These are phyloP conservation scores for Cacoxenus indagator DNA, from an alignment of 2,888 invertebrate genomes.

Conservation along the genomic window DNA sequence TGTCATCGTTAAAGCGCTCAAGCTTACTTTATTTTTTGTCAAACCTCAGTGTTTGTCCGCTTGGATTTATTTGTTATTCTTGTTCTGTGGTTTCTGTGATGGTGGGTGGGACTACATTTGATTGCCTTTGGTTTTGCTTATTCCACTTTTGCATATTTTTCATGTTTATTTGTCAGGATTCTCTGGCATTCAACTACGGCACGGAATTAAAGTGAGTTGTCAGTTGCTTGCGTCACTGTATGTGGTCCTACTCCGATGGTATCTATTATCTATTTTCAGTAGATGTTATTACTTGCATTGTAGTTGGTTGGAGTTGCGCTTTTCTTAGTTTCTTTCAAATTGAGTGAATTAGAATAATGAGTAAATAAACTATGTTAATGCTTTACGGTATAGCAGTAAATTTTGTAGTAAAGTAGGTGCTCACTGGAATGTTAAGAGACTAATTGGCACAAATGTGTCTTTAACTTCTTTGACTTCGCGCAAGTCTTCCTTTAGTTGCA, in stretches of 20 bases:
- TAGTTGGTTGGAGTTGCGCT: neutral
- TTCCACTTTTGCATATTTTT: neutral
- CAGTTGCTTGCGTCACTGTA: no score
- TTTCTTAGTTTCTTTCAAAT: neutral
- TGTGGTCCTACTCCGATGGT: conserved; percentile 17
- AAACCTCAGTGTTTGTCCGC: neutral
- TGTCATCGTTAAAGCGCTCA: neutral
- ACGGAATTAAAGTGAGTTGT: neutral
- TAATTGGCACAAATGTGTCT: no score
- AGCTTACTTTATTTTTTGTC: neutral
- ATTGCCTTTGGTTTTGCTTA: neutral
- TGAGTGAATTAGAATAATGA: no score
- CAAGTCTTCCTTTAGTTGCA: no score
- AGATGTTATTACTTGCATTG: neutral
- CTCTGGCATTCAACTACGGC: conserved; percentile 2
- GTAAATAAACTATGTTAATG: no score
- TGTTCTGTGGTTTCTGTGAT: neutral
- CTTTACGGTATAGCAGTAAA: no score
- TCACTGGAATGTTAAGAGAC: no score
- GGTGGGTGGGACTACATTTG: neutral
- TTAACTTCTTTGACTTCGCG: no score
- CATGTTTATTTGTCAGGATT: neutral
- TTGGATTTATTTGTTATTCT: neutral
- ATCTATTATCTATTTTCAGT: neutral
- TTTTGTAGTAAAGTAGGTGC: no score